Evolutionary conservation across 2,797 vertebrate species (phyloP).

Genomic region (Mustela erminea): DNA sequence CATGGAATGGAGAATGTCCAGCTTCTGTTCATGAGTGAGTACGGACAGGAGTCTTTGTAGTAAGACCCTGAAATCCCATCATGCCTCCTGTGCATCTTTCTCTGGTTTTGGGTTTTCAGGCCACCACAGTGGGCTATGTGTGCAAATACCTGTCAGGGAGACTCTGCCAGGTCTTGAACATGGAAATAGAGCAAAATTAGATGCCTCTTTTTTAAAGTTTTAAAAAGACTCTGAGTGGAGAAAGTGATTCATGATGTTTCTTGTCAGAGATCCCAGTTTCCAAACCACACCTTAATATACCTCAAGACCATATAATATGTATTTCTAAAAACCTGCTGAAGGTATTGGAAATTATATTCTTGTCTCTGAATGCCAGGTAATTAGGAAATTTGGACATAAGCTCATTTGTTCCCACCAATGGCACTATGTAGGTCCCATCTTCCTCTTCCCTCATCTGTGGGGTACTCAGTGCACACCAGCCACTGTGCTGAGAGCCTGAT

Average conservation of each 20-base stretch:
- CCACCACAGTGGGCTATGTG: constrained; percentile 16
- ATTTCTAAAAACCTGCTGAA: neutral
- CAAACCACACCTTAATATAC: constrained; percentile 57
- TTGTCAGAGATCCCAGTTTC: constrained; percentile 73
- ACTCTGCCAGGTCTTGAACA: constrained; percentile 60
- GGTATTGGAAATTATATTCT: constrained; percentile 14
- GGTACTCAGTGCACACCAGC: neutral
- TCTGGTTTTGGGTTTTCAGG: constrained; percentile 49
- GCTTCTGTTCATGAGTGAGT: neutral
- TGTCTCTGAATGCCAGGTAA: neutral
- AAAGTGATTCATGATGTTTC: constrained; percentile 76
- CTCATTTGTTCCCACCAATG: neutral
- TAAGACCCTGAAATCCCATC: neutral
- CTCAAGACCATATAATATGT: constrained; percentile 22
- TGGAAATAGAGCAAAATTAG: constrained; percentile 56
- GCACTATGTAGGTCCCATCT: too few species aligned
- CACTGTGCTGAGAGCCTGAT: neutral
- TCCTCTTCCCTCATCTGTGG: neutral
- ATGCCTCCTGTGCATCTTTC: neutral
- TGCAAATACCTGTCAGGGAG: neutral
- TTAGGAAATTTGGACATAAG: constrained; percentile 12
- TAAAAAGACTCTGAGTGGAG: constrained; percentile 40
- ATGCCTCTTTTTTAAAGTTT: constrained; percentile 39
- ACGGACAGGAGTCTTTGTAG: neutral
- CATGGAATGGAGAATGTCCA: neutral